phyloP scores from a whole-genome alignment of 2,888 invertebrate genomes.

The Diaphora mendica region DNA sequence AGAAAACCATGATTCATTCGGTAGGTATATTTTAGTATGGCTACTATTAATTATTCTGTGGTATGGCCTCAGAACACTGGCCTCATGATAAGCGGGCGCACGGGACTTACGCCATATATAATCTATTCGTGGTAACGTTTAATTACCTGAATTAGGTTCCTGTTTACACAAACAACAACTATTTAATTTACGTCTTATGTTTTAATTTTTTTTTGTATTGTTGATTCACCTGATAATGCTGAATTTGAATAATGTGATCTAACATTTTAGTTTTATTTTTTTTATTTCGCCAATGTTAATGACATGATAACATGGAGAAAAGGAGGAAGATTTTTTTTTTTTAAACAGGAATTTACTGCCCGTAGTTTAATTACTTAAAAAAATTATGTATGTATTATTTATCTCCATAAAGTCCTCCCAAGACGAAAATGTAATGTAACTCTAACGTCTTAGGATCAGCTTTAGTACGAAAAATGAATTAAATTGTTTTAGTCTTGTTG shows the following conservation, averaged over 20 bases:
- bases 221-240: neutral
- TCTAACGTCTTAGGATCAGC: neutral
- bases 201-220: neutral
- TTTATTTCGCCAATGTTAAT: no score
- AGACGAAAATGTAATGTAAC: neutral
- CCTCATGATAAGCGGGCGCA: slow-evolving; percentile 41
- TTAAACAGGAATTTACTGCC: no score
- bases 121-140: slow-evolving; percentile 22
- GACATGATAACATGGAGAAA: neutral
- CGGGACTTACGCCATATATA: slow-evolving; percentile 42
- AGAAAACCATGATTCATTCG: slow-evolving; percentile 51
- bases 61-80: no score
- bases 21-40: slow-evolving; percentile 51
- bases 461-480: neutral
- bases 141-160: slow-evolving; percentile 30
- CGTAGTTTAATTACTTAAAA: no score
- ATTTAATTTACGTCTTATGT: neutral
- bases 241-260: neutral
- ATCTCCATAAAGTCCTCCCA: neutral
- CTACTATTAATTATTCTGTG: no score
- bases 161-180: neutral
- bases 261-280: neutral
- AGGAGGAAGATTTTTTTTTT: no score
- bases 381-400: no score
- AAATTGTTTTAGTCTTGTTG: slow-evolving; percentile 7